Evolutionary conservation across 2,113 vertebrate species (phyloP), one percentile per base, ranked within the genome.

Genomic region (Nanorana parkeri): DNA sequence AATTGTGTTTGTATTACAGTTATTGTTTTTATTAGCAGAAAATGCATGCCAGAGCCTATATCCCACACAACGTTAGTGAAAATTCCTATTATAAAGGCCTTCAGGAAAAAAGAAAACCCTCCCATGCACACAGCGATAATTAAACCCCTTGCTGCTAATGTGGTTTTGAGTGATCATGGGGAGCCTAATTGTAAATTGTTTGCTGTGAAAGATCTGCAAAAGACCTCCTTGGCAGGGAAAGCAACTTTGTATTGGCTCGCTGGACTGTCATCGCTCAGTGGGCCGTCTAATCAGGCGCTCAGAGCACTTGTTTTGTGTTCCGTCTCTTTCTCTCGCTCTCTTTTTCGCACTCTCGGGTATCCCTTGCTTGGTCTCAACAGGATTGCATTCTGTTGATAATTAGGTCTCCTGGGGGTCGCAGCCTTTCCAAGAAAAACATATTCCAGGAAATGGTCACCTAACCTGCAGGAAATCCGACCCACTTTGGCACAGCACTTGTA

Each of bases 361-460:
- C 80, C 32, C 72, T 66, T 61, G 63, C 80, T 41, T 29, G 52
- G 71, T 83, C 80, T 83, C 71, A 1, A 5, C 72, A 83, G 72
- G 64, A 75, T 76, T 74, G 32, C 72, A 16, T 83, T 76, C 72
- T 83, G 29, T 64, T 76, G 80, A 83, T 83, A 83, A 83, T 83
- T 75, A 83, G 72, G 80, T 83, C 80, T 68, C 80, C 29, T 58
- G 72, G 58, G 63, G 60, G 29, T 64, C 6, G 23, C 6, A 15
- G 17, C 16, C 54, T n/a, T 72, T 83, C 72, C 80, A 83, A 76
- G 63, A 68, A 58, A 68, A 83, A 76, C 72, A 83, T 76, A 60
- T 83, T 83, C 80, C 80, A 83, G 80, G 80, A 83, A 83, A 76
- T 20, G 71, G 80, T 83, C 80, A 76, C 80, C 71, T 75, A 83